Conservation (phyloP, 2,113 vertebrate genomes). For the Ascaphus truei region DNA sequence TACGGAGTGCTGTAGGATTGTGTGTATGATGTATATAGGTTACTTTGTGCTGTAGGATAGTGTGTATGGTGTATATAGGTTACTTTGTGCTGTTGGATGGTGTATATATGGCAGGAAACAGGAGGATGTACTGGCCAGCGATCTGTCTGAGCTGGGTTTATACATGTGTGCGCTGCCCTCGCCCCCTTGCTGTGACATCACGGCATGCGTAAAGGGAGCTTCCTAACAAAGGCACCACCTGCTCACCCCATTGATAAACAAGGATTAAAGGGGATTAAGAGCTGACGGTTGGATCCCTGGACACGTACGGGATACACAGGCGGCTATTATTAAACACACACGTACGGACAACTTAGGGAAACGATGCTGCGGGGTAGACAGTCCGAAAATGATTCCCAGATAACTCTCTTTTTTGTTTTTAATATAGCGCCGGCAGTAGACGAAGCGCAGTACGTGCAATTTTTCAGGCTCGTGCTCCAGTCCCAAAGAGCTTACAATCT, state of each 20-base stretch:
- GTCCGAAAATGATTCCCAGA: background rate
- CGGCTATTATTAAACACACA: constrained; percentile 19
- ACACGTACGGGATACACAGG: constrained; percentile 21
- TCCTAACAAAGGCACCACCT: constrained; percentile 26
- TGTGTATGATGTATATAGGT: too few species aligned
- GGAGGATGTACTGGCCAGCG: background rate
- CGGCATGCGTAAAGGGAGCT: background rate
- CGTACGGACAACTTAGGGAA: background rate
- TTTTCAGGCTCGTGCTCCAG: too few species aligned
- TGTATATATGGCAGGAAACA: background rate
- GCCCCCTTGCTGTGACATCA: constrained; percentile 5
- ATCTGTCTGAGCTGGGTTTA: background rate
- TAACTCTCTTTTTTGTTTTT: too few species aligned
- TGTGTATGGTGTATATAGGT: background rate
- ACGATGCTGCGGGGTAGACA: constrained; percentile 5
- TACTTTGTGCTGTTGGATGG: background rate
- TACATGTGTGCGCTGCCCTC: background rate
- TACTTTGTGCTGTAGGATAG: background rate
- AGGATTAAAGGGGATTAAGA: constrained; percentile 28
- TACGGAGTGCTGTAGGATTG: too few species aligned
- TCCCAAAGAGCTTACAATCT: too few species aligned
- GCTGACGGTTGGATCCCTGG: constrained; percentile 6
- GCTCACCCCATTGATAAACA: constrained; percentile 21
- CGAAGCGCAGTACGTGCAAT: too few species aligned
- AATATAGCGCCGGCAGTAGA: too few species aligned